A percentile compares a stretch with the other conserved stretches of the same genome.
phyloP scores from a whole-genome alignment of 1,140 invertebrate species.

The Metaphire vulgaris region DNA sequence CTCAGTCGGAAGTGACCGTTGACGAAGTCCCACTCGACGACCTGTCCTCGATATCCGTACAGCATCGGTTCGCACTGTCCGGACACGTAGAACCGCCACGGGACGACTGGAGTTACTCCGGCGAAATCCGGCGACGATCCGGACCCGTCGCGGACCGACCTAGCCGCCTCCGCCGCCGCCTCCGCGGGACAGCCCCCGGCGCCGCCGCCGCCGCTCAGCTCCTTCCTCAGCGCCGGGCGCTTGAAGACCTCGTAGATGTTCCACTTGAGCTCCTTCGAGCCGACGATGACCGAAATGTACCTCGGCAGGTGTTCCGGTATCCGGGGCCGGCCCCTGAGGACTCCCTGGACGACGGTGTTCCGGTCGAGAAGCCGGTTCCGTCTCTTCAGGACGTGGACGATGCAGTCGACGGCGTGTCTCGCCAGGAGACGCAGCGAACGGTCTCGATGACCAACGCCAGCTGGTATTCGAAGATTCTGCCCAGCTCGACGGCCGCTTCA shows the following conservation, averaged over 20 bases:
- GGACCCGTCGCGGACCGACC: no score
- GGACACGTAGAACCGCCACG: conserved; percentile 16
- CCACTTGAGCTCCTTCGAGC: conserved; percentile 27
- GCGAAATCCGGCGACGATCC: neutral
- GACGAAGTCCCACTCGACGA: conserved; percentile 26
- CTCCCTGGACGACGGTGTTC: conserved; percentile 24
- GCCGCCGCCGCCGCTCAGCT: neutral
- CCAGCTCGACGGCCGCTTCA: conserved; percentile 21
- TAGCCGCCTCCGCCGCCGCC: no score
- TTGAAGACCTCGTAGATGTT: conserved; percentile 26
- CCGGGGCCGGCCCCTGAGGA: neutral
- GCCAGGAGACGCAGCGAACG: conserved; percentile 17
- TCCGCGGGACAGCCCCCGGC: no score
- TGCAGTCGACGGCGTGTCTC: conserved; percentile 13
- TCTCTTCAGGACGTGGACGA: conserved; percentile 5
- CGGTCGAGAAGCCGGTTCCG: conserved; percentile 13
- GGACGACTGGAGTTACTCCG: neutral
- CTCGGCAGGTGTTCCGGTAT: neutral
- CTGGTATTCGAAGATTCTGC: conserved; percentile 27
- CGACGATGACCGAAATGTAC: conserved; percentile 24
- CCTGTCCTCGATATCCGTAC: conserved; percentile 25
- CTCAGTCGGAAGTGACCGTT: conserved; percentile 3
- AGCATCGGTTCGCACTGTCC: neutral
- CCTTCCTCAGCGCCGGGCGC: conserved; percentile 22
- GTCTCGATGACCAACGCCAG: conserved; percentile 17